Conservation (phyloP, 2,888 invertebrate species). For the Tanytarsus gracilentus region DNA sequence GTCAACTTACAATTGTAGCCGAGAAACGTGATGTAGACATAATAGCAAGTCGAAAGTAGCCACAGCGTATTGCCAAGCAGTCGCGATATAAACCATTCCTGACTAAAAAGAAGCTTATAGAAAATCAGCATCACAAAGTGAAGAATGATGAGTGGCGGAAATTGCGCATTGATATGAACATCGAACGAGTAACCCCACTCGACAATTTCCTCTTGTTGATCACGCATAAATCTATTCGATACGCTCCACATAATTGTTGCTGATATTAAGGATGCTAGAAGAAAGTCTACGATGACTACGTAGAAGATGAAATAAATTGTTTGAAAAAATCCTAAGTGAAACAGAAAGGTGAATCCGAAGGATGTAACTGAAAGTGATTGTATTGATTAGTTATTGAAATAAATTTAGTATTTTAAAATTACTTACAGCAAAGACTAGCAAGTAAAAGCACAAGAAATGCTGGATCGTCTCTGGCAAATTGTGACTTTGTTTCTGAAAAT, state of each 20-base stretch:
- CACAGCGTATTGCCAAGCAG: conserved; percentile 89
- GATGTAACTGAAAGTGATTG: conserved; percentile 68
- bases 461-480: conserved; percentile 98
- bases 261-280: conserved; percentile 75
- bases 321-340: conserved; percentile 58
- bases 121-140: conserved; percentile 88
- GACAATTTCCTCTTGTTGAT: conserved; percentile 44
- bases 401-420: background rate
- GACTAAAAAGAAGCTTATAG: conserved; percentile 68
- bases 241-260: conserved; percentile 82
- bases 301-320: conserved; percentile 79
- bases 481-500: conserved; percentile 89
- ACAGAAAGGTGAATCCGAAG: conserved; percentile 73
- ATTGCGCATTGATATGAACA: conserved; percentile 96
- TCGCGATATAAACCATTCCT: conserved; percentile 67
- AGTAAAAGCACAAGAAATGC: conserved; percentile 90
- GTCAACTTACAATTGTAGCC: conserved; percentile 81
- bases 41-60: conserved; percentile 83
- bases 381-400: conserved; percentile 30
- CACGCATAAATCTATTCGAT: conserved; percentile 40
- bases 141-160: conserved; percentile 88
- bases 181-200: conserved; percentile 99
- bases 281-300: conserved; percentile 90
- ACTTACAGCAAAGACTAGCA: conserved; percentile 70
- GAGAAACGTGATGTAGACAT: conserved; percentile 92